Base-by-base conservation (phyloP, 2,797 vertebrate species). In the Acomys russatus region DNA sequence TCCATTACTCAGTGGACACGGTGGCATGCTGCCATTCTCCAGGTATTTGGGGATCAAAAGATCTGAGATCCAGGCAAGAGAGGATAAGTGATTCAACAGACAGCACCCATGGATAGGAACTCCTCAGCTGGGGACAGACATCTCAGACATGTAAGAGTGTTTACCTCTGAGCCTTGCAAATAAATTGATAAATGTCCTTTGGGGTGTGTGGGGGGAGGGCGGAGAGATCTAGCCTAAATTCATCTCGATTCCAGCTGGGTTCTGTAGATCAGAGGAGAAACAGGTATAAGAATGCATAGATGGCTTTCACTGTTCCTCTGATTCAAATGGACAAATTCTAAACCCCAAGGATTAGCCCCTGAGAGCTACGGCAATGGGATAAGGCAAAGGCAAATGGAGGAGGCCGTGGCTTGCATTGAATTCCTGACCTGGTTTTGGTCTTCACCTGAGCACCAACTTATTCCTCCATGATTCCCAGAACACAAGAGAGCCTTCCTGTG, bases 11-110 rank as follows among this genome's bases (percentile, higher is more conserved):
- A 20, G 63, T 38, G 80, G 84, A 86, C 66, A 84, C 63, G 49
- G 28, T 66, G 15, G 8, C 11, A 64, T 68, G 33, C 59, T 51
- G 7, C 83, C 77, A 61, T 82, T 91, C 71, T 92, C 68, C 59
- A 95, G 92, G 82, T 66, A 76, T 76, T 95, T 93, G 66, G 87
- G 61, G 78, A 94, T 94, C 78, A 80, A 63, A 82, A 92, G 64
- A 88, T 66, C 79, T 87, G 68, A 20, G 56, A 92, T 90, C 77
- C 94, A 96, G 64, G 83, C 25, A 70, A 95, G 86, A 94, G 51
- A 79, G 11, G 78, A 6, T 66, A 74, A 63, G 12, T 44, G 61
- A 76, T 94, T 96, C 91, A 82, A n/a, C 77, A 88, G 74, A 64
- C 22, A 33, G 80, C 30, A 66, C 5, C 38, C 66, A 88, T 8